Conservation (phyloP, 2,888 invertebrate species). For the Protonemura montana region DNA sequence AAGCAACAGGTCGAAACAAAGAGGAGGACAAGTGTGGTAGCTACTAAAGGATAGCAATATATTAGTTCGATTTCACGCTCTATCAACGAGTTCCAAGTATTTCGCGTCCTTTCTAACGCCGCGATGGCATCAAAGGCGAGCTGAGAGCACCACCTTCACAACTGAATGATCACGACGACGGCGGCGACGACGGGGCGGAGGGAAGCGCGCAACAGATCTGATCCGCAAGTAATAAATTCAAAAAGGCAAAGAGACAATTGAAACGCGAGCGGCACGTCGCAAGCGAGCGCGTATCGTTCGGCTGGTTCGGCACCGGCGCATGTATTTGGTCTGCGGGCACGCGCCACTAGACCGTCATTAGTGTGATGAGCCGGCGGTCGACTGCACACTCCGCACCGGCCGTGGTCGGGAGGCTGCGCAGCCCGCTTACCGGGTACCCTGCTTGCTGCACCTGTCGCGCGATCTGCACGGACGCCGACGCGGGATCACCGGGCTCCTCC, state of each 20-base stretch:
- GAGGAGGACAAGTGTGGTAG: not conserved
- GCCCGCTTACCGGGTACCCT: too few relatives aligned
- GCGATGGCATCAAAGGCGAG: not conserved
- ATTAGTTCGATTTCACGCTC: slow-evolving; percentile 12
- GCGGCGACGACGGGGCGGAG: not conserved
- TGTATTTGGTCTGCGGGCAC: not conserved
- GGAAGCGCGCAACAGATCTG: not conserved
- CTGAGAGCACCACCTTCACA: not conserved
- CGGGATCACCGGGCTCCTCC: not conserved
- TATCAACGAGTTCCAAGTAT: not conserved
- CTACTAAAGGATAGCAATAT: not conserved
- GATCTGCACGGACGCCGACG: not conserved
- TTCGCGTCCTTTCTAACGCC: not conserved
- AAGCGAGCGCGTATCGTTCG: not conserved
- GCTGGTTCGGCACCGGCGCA: not conserved
- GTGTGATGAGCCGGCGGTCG: not conserved
- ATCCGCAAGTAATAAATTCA: not conserved
- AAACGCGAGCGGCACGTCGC: not conserved
- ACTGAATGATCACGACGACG: not conserved
- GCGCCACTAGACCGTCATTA: not conserved
- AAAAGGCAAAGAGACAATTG: not conserved
- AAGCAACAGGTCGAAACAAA: slow-evolving; percentile 12
- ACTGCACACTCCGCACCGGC: not conserved
- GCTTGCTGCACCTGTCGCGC: not conserved
- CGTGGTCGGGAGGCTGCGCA: not conserved